Evolutionary conservation across 2,113 vertebrate species (phyloP), one percentile per base, ranked within the genome.

Genomic region (Numenius arquata): DNA sequence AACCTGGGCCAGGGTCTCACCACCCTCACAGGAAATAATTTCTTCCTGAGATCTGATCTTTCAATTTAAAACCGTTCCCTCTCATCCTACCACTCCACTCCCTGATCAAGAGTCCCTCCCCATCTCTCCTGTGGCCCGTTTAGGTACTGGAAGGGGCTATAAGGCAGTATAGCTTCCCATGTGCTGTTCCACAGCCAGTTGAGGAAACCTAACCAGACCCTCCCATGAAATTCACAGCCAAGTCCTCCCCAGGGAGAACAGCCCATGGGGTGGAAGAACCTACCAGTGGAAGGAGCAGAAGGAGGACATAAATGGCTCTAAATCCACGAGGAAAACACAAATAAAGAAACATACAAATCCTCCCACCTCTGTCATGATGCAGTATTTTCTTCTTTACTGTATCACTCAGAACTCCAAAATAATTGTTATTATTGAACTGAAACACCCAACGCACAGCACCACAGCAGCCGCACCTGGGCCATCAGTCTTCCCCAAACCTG

Each of bases 401-500:
- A 63, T 50, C 17, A 59, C 43, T 75, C 43, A 61, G 15, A 71
- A 56, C 12, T 47, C 34, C 18, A 72, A 71, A 75, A 8, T 10
- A 25, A 6, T 8, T 65, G 87, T 79, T 48, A 8, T 18, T 55
- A 55, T 55, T 55, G 15, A 55, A 29, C 14, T 17, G 15, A 36
- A 76, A 67, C 18, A 15, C 40, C 48, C 6, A 19, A 30, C 0
- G 21, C 53, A 4, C 12, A 4, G 8, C 32, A 38, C 10, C 0
- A 0, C 25, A n/a, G 50, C 8, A 25, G 50, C 61, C 3, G 3
- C 0, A 0, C 11, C 29, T 30, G 30, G 63, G 10, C 3, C 14
- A 23, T 6, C 0, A 0, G 21, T 63, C 50, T 26, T 56, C 63
- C 48, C n/a, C 43, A 83, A 34, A 43, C 6, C 30, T 9, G 9